These are phyloP conservation scores for Steatornis caripensis DNA, from an alignment of 2,113 vertebrate genomes.

Conservation along the genomic window DNA sequence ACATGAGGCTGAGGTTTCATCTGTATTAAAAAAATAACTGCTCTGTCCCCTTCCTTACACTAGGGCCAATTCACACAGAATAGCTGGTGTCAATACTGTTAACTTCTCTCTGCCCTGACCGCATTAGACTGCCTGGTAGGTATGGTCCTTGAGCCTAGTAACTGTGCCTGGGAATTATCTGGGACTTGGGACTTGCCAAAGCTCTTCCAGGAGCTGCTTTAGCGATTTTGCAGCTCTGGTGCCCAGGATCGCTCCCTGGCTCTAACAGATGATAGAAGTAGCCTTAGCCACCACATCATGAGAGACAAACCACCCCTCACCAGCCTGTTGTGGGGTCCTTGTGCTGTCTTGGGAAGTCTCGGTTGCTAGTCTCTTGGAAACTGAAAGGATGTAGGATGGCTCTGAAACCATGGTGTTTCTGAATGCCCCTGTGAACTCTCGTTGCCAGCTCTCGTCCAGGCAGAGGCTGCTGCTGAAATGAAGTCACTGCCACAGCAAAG, in stretches of 20 bases:
- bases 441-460: background rate
- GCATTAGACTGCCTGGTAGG: background rate
- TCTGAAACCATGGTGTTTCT: background rate
- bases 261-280: background rate
- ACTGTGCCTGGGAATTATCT: background rate
- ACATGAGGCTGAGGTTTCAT: background rate
- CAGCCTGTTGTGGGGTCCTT: background rate
- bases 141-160: background rate
- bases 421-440: background rate
- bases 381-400: background rate
- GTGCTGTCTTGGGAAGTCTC: background rate
- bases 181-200: background rate
- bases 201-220: background rate
- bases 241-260: background rate
- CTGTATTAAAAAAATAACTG: background rate
- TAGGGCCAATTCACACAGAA: background rate
- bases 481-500: background rate
- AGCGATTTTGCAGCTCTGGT: background rate
- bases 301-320: background rate
- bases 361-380: background rate
- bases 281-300: background rate
- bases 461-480: background rate
- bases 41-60: background rate
- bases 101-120: background rate
- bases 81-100: background rate